Conservation (phyloP, 2,888 invertebrate species). For the Drosophila greeni region DNA sequence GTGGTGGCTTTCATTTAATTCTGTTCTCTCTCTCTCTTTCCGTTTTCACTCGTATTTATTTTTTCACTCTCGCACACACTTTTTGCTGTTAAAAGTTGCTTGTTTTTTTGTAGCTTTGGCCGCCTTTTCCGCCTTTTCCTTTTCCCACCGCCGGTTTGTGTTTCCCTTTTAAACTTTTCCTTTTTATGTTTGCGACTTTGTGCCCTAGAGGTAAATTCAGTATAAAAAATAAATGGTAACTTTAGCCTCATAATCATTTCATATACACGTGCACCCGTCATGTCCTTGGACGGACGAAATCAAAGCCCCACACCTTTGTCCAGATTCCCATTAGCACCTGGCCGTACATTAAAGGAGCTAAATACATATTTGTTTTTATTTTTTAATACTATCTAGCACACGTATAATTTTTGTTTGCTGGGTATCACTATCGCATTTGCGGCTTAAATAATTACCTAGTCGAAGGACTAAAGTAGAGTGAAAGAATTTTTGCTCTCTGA, state of each 20-base stretch:
- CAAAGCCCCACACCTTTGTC: background rate
- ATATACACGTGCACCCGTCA: conserved; percentile 20
- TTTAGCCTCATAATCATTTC: conserved; percentile 36
- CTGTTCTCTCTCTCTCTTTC: conserved; percentile 38
- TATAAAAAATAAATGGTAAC: conserved; percentile 32
- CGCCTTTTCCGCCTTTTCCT: conserved; percentile 42
- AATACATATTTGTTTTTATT: conserved; percentile 8
- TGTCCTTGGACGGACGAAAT: conserved; percentile 16
- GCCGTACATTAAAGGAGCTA: conserved; percentile 3
- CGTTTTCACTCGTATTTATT: conserved; percentile 16
- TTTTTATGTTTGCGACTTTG: conserved; percentile 32
- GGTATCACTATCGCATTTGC: conserved; percentile 2
- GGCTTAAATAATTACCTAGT: conserved; percentile 18
- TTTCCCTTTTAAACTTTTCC: conserved; percentile 46
- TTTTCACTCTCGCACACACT: conserved; percentile 4
- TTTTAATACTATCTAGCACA: background rate
- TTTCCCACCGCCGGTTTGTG: conserved; percentile 27
- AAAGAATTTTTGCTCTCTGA: background rate
- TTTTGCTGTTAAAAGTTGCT: conserved; percentile 38
- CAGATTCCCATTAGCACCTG: background rate
- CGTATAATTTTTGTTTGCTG: background rate
- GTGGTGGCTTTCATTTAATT: conserved; percentile 36
- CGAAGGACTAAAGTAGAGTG: background rate
- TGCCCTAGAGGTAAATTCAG: conserved; percentile 34
- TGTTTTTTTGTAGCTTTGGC: conserved; percentile 33